Base-by-base conservation (phyloP, 1,140 invertebrate species). In the Cylas formicarius region DNA sequence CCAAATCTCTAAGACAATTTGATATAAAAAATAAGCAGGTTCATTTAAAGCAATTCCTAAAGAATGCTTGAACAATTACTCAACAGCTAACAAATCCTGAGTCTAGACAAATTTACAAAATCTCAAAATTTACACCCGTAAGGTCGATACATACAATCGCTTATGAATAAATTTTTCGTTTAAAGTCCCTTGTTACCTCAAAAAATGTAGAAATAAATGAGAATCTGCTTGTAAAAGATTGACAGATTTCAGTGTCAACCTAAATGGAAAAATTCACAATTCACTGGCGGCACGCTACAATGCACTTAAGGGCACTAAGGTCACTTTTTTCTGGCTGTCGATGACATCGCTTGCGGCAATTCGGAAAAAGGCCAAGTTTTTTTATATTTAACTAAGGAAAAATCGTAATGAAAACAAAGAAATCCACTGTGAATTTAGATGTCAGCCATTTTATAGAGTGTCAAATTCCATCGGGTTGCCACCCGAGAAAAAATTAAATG, bases 371-470 rank as follows among this genome's bases (percentile, higher is more conserved):
- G 31, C n/a, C n/a, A 49, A 39, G 43, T 50, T 37, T 50, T 45
- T n/a, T n/a, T n/a, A n/a, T n/a, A 20, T 40, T 49, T 44, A 42
- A 52, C 44, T 28, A 44, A 44, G 39, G 34, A 50, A 57, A 52
- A 53, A 49, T 41, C 48, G 45, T 38, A 63, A 61, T 52, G 60
- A 65, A 65, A 65, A 65, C 63, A 65, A 65, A 65, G 63, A 63
- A 63, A 62, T 62, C 63, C 55, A 41, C 55, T 50, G 45, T 53
- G 51, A 55, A 57, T 62, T 63, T 58, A 63, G 59, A 55, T 60
- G 55, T 58, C 63, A 58, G 63, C 63, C 63, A 65, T 65, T 58
- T 64, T 63, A 61, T 50, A 51, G 44, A 65, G 58, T 65, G 63
- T 65, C 63, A 65, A 65, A 65, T 65, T 63, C 63, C 61, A 58